A percentile compares a stretch with the other conserved stretches of the same genome.
Conservation (phyloP, 2,113 vertebrate species). For the Anarhynchus alexandrinus region DNA sequence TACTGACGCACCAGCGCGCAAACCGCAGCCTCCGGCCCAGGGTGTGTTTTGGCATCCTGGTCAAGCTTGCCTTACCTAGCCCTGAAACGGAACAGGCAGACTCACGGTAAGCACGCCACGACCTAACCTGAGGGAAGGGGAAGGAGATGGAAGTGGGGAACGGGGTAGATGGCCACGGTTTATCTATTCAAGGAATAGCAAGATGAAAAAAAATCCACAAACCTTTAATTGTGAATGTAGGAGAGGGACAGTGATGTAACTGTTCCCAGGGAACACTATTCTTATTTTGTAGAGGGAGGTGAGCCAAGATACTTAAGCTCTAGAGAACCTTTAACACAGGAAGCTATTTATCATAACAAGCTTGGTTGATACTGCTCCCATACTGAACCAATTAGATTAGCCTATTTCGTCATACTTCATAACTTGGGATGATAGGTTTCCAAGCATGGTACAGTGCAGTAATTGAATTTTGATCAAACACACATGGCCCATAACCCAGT, state of each 20-base stretch:
- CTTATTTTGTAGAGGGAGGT: conserved; percentile 75
- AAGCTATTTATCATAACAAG: conserved; percentile 92
- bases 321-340: conserved; percentile 87
- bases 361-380: conserved; percentile 86
- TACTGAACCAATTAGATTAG: conserved; percentile 90
- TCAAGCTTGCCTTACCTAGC: background rate
- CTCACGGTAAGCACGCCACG: fast-evolving
- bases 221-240: conserved; percentile 62
- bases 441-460: conserved; percentile 84
- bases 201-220: conserved; percentile 55
- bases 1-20: background rate
- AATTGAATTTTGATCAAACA: conserved; percentile 96
- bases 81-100: background rate
- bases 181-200: conserved; percentile 47
- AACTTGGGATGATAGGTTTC: conserved; percentile 85
- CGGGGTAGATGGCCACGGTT: background rate
- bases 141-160: background rate
- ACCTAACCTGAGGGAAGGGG: background rate
- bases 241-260: conserved; percentile 75
- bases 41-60: background rate
- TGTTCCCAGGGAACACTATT: conserved; percentile 78
- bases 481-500: conserved; percentile 89
- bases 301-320: conserved; percentile 85
- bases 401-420: conserved; percentile 90
- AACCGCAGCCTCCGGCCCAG: background rate